Conservation (phyloP, 1,140 invertebrate species). For the Metopolophium dirhodum region DNA sequence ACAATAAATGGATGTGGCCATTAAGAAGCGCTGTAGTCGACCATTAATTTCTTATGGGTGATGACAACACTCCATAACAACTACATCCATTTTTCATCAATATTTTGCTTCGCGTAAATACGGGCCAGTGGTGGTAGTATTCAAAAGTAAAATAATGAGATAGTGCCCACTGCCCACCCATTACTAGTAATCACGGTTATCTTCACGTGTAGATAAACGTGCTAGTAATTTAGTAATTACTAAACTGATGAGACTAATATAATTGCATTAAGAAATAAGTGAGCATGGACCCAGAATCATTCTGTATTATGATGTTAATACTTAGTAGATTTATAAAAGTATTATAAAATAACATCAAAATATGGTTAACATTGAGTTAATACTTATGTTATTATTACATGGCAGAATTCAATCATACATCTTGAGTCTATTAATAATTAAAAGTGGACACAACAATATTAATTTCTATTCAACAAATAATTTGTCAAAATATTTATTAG, state of each 20-base stretch:
- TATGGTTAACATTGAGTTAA: background rate
- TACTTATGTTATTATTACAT: background rate
- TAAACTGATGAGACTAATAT: background rate
- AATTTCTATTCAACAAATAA: background rate
- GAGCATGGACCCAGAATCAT: background rate
- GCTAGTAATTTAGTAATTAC: background rate
- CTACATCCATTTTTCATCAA: too few species aligned
- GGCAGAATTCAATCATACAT: background rate
- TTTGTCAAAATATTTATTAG: constrained; percentile 1
- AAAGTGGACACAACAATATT: background rate
- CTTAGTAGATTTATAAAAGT: background rate
- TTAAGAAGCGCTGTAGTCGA: too few species aligned
- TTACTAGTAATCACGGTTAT: background rate
- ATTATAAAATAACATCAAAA: background rate
- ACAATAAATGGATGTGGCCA: too few species aligned
- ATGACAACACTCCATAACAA: too few species aligned
- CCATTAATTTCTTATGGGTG: too few species aligned
- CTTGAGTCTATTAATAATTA: background rate
- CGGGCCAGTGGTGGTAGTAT: background rate
- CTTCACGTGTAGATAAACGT: too few species aligned
- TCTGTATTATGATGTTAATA: background rate
- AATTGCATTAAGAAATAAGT: background rate
- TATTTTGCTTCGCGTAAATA: too few species aligned
- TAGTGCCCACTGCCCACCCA: too few species aligned
- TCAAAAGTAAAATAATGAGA: background rate